Percentiles rank a stretch among this genome's conserved stretches.
Evolutionary conservation across 2,888 invertebrate species (phyloP).

Genomic region (Myopa tessellatipennis): DNA sequence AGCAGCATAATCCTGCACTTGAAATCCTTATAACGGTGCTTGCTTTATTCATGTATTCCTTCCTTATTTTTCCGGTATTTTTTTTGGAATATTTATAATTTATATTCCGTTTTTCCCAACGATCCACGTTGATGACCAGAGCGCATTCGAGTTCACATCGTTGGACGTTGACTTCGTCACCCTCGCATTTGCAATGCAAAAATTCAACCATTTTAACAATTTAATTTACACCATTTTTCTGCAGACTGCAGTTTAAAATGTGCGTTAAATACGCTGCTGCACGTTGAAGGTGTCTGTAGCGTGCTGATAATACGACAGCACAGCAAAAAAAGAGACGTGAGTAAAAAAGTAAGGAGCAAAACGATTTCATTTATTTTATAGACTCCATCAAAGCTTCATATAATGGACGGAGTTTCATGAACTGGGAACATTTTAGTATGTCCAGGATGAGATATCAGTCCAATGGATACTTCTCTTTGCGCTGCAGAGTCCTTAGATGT

Average conservation of each 20-base stretch:
- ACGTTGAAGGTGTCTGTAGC: conserved; percentile 6
- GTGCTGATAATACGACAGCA: background rate
- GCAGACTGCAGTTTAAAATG: conserved; percentile 8
- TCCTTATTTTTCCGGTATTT: background rate
- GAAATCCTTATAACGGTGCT: conserved; percentile 26
- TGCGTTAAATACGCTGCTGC: conserved; percentile 10
- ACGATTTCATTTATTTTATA: too few relatives aligned
- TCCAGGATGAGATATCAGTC: too few relatives aligned
- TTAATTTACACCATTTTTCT: conserved; percentile 30
- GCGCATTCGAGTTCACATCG: background rate
- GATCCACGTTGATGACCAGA: background rate
- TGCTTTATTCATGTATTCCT: conserved; percentile 31
- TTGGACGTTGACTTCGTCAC: conserved; percentile 17
- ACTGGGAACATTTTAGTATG: too few relatives aligned
- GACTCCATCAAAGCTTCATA: too few relatives aligned
- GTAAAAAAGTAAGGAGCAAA: too few relatives aligned
- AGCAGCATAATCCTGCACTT: conserved; percentile 34
- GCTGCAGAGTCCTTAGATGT: too few relatives aligned
- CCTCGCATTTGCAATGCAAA: conserved; percentile 34
- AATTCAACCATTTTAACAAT: conserved; percentile 20
- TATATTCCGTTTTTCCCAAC: background rate
- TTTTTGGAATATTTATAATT: conserved; percentile 17
- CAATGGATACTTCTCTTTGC: too few relatives aligned
- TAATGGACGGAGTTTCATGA: too few relatives aligned
- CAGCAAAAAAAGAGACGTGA: too few relatives aligned